Percentiles rank a stretch among this genome's conserved stretches.
Evolutionary conservation across 2,113 vertebrate species (phyloP).

Genomic region (Rhea pennata): DNA sequence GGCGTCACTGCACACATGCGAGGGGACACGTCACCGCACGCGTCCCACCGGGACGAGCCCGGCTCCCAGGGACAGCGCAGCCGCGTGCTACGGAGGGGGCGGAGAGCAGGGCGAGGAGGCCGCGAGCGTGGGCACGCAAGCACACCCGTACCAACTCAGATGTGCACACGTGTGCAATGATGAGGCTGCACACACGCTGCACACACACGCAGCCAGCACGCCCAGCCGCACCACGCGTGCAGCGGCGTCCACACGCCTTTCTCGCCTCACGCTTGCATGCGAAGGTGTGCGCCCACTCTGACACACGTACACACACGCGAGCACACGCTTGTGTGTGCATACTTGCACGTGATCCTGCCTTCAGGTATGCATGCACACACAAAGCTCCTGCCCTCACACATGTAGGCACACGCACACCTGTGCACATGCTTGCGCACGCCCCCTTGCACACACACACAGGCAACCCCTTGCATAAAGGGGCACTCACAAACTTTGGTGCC

Average conservation of each 20-base stretch:
- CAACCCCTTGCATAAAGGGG: too few relatives aligned
- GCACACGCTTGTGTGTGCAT: too few relatives aligned
- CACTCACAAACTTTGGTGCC: neutral
- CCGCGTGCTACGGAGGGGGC: fast-evolving
- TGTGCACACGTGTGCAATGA: too few relatives aligned
- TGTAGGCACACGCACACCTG: too few relatives aligned
- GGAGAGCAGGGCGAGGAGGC: neutral
- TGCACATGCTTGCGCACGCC: too few relatives aligned
- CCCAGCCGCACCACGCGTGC: fast-evolving
- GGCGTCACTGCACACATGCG: neutral
- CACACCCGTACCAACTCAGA: fast-evolving
- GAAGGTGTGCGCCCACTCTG: too few relatives aligned
- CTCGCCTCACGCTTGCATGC: fast-evolving
- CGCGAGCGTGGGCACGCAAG: too few relatives aligned
- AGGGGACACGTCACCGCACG: fast-evolving
- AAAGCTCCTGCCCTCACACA: too few relatives aligned
- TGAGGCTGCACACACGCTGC: fast-evolving
- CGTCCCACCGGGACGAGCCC: fast-evolving
- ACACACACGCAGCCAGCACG: fast-evolving
- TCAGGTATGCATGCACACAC: too few relatives aligned
- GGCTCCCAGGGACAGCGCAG: neutral
- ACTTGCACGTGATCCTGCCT: too few relatives aligned
- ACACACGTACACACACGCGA: fast-evolving
- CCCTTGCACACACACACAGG: neutral
- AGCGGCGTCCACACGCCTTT: neutral